Evolutionary conservation across 2,797 vertebrate species (phyloP), one percentile per base, ranked within the genome.

Genomic region (Cirrhinus molitorella): DNA sequence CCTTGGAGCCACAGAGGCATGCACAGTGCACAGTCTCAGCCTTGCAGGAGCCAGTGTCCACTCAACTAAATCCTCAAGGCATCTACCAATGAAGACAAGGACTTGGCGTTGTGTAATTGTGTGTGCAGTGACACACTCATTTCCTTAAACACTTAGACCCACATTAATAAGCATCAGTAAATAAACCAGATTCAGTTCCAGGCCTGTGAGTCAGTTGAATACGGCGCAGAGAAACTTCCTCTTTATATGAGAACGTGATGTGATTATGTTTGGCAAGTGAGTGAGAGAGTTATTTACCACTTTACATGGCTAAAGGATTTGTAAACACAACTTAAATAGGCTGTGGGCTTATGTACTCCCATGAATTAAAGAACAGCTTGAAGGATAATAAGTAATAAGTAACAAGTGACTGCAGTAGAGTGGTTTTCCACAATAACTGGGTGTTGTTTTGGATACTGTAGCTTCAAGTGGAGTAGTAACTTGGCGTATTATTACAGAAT

Each of bases 41-140:
- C 90, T 91, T 88, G 90, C 92, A 91, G 91, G 91, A 93, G 91
- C 91, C 92, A 89, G 90, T 68, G 89, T 87, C 88, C 57, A 87
- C 87, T 90, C 89, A 88, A 89, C 85, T 85, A 89, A 90, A 83
- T 89, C 73, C 88, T 88, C 67, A 37, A 70, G 74, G 47, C 87
- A 88, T 72, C 83, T 79, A 53, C 31, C 76, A 81, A 83, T 81
- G 79, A 86, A 72, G 61, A 87, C 67, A 85, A 81, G 67, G 5
- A 79, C 75, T 70, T 53, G 10, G 59, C 16, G 68, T 83, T 85
- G 81, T 83, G 73, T 85, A 84, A 88, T 85, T 83, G 47, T 65
- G 61, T 77, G 31, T 76, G 55, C 74, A 81, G 53, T 45, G 25
- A 51, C 63, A 76, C 34, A 49, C 65, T 83, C 25, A 67, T 85